Percentiles rank a stretch among this genome's conserved stretches.
These are phyloP conservation scores for Neosalanx taihuensis DNA, from an alignment of 2,797 vertebrate genomes.

Conservation along the genomic window DNA sequence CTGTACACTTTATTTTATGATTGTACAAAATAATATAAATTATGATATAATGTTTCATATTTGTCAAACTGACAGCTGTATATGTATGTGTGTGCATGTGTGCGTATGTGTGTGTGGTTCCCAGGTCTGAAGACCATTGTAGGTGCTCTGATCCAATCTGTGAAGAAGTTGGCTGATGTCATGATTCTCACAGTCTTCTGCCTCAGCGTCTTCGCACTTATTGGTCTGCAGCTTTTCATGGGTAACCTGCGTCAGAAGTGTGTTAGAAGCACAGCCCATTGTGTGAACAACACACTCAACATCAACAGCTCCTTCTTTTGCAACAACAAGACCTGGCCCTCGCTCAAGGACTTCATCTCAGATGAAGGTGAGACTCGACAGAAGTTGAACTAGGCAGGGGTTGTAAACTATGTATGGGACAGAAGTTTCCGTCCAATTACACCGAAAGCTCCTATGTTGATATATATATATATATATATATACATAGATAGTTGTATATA, in stretches of 20 bases:
- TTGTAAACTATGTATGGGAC: no score
- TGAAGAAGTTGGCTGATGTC: constrained; percentile 89
- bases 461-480: no score
- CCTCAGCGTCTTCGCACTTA: constrained; percentile 90
- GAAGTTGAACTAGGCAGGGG: not conserved
- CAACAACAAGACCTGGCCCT: constrained; percentile 82
- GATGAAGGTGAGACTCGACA: constrained; percentile 74
- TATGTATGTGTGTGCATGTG: not conserved
- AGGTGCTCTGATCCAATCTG: constrained; percentile 90
- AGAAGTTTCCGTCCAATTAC: not conserved
- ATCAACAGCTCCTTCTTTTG: constrained; percentile 76
- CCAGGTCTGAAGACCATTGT: constrained; percentile 92
- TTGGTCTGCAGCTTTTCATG: constrained; percentile 96
- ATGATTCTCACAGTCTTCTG: constrained; percentile 95
- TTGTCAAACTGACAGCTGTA: no score
- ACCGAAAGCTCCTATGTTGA: no score
- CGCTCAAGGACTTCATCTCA: constrained; percentile 74
- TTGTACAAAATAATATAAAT: not conserved
- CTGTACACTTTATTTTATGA: not conserved
- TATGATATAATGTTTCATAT: no score
- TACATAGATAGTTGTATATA: no score
- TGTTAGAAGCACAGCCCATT: constrained; percentile 76
- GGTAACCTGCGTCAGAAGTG: constrained; percentile 94
- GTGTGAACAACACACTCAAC: constrained; percentile 68
- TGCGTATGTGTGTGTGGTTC: not conserved